Evolutionary conservation across 2,797 vertebrate genomes (phyloP).

Genomic region (Lagocephalus sceleratus): DNA sequence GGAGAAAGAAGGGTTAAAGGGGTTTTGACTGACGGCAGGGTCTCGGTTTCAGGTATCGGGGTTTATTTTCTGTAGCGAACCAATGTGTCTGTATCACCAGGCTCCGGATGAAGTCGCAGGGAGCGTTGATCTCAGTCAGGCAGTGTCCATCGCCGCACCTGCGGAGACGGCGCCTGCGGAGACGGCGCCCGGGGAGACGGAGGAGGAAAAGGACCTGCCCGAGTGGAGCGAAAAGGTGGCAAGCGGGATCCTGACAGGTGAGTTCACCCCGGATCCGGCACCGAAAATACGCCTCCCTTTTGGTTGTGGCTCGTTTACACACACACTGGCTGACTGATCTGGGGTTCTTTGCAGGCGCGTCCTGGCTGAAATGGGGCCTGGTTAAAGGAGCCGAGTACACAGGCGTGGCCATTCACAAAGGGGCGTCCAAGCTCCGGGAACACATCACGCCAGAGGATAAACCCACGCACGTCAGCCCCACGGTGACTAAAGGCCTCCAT

Average conservation of each 20-base stretch:
- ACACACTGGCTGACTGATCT: background rate
- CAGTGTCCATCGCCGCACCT: slow-evolving; percentile 73
- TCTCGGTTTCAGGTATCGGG: slow-evolving; percentile 14
- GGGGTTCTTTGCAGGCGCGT: slow-evolving; percentile 80
- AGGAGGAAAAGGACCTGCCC: slow-evolving; percentile 78
- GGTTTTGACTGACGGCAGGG: slow-evolving; percentile 1
- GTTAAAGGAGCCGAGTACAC: slow-evolving; percentile 95
- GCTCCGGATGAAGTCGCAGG: slow-evolving; percentile 79
- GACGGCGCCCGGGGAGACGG: slow-evolving; percentile 71
- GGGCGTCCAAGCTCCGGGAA: slow-evolving; percentile 91
- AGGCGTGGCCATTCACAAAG: slow-evolving; percentile 93
- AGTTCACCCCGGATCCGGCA: slow-evolving; percentile 10
- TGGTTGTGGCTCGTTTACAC: background rate
- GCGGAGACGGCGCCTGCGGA: slow-evolving; percentile 54
- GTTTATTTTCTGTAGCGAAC: slow-evolving; percentile 14
- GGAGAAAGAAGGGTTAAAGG: slow-evolving; percentile 7
- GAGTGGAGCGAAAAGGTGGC: slow-evolving; percentile 98
- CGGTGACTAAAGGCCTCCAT: slow-evolving; percentile 87
- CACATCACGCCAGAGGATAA: slow-evolving; percentile 96
- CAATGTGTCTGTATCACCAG: slow-evolving; percentile 72
- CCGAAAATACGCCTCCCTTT: background rate
- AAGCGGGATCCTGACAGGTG: slow-evolving; percentile 92
- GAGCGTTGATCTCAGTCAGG: slow-evolving; percentile 85
- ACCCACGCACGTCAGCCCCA: slow-evolving; percentile 87
- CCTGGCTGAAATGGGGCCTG: slow-evolving; percentile 96